phyloP scores from a whole-genome alignment of 2,888 invertebrate species.

The Caenorhabditis virilis region DNA sequence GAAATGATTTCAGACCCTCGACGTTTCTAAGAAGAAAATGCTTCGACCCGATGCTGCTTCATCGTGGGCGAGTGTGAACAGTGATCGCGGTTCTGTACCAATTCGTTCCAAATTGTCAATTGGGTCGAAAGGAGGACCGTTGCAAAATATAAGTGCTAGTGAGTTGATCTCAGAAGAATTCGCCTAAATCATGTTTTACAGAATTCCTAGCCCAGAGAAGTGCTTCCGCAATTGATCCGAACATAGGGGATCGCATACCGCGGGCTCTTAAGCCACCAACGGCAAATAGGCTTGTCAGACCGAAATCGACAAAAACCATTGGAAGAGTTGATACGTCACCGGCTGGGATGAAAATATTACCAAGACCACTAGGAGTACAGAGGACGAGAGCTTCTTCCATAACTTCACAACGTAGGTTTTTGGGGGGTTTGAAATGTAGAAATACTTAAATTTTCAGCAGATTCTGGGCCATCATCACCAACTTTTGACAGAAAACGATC shows the following conservation, averaged over 20 bases:
- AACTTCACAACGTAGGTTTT: neutral
- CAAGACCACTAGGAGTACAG: constrained; percentile 13
- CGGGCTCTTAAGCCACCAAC: constrained; percentile 5
- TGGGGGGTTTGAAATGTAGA: neutral
- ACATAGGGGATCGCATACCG: neutral
- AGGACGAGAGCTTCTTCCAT: constrained; percentile 10
- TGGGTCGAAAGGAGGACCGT: neutral
- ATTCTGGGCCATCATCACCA: constrained; percentile 17
- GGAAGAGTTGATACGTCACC: constrained; percentile 22
- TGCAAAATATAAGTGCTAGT: constrained; percentile 26
- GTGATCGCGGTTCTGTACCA: constrained; percentile 16
- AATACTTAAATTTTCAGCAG: constrained; percentile 7
- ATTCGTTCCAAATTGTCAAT: constrained; percentile 8
- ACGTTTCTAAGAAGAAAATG: constrained; percentile 24
- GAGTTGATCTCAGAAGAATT: constrained; percentile 3
- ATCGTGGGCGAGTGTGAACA: constrained; percentile 31
- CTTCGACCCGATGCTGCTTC: constrained; percentile 29
- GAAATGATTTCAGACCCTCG: constrained; percentile 5
- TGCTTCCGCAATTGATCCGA: constrained; percentile 30
- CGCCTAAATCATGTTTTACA: neutral
- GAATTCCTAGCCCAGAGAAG: constrained; percentile 27
- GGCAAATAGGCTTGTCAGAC: constrained; percentile 15
- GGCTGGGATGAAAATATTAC: neutral
- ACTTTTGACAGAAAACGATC: no score
- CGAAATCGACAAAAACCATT: constrained; percentile 20